These are phyloP conservation scores for Xyrichtys novacula DNA, from an alignment of 2,797 vertebrate genomes.

Conservation along the genomic window DNA sequence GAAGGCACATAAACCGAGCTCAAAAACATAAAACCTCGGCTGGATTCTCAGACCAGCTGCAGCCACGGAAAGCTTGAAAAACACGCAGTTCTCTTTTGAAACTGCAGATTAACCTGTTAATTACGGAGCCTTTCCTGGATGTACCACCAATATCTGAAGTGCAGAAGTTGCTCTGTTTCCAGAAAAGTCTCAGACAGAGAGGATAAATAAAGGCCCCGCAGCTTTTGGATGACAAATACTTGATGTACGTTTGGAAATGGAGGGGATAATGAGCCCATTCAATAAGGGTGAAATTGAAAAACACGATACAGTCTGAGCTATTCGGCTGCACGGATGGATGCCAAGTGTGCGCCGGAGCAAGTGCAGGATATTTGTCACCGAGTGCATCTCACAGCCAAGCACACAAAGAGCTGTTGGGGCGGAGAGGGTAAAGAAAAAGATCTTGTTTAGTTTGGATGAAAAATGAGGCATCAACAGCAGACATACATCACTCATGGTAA, in stretches of 20 bases:
- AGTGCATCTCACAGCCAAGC: slow-evolving; percentile 32
- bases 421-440: background rate
- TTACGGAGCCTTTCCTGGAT: background rate
- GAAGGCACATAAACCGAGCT: background rate
- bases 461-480: slow-evolving; percentile 3
- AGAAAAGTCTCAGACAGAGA: slow-evolving; percentile 17
- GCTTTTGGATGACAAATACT: slow-evolving; percentile 34
- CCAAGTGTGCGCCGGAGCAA: slow-evolving; percentile 55
- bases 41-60: too few relatives aligned
- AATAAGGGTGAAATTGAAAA: slow-evolving; percentile 64
- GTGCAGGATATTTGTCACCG: slow-evolving; percentile 45
- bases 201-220: slow-evolving; percentile 35
- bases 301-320: slow-evolving; percentile 64
- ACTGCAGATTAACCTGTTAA: too few relatives aligned
- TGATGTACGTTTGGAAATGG: slow-evolving; percentile 37
- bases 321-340: slow-evolving; percentile 66
- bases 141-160: slow-evolving; percentile 5
- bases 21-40: background rate
- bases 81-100: too few relatives aligned
- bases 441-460: slow-evolving; percentile 5
- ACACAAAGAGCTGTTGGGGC: slow-evolving; percentile 14
- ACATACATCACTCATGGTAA: background rate
- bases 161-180: slow-evolving; percentile 20
- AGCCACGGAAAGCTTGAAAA: too few relatives aligned
- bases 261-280: slow-evolving; percentile 59